These are phyloP conservation scores for Planiliza haematocheilus DNA, from an alignment of 2,113 vertebrate genomes.

Conservation along the genomic window DNA sequence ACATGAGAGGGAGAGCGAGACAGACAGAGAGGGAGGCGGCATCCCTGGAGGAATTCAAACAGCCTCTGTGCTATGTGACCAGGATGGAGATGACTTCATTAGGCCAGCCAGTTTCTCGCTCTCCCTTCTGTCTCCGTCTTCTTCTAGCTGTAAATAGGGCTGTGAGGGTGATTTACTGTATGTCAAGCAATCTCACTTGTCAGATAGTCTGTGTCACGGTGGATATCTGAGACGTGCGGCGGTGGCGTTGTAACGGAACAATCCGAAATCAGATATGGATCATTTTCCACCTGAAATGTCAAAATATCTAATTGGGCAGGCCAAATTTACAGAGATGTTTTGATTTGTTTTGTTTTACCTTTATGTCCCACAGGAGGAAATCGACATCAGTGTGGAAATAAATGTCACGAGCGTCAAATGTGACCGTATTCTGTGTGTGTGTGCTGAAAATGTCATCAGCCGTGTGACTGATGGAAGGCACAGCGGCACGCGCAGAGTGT, in stretches of 20 bases:
- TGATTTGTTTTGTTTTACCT: conserved; percentile 38
- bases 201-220: conserved; percentile 29
- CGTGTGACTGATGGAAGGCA: conserved; percentile 30
- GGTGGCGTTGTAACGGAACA: neutral
- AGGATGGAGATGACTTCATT: conserved; percentile 71
- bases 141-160: conserved; percentile 24
- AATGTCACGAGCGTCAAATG: conserved; percentile 64
- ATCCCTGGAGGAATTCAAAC: conserved; percentile 61
- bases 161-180: conserved; percentile 47
- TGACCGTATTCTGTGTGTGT: conserved; percentile 24
- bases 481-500: neutral
- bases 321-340: conserved; percentile 24
- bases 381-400: conserved; percentile 38
- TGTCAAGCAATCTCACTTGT: conserved; percentile 35
- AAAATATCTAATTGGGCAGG: conserved; percentile 10
- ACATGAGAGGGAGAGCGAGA: conserved; percentile 16
- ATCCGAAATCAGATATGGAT: neutral
- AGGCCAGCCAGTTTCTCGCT: conserved; percentile 29
- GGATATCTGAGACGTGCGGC: conserved; percentile 6
- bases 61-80: conserved; percentile 59
- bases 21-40: conserved; percentile 30
- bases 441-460: conserved; percentile 63
- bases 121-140: conserved; percentile 14
- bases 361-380: conserved; percentile 14
- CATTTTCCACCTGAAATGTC: conserved; percentile 37